phyloP scores from a whole-genome alignment of 2,888 invertebrate genomes.

The Lumbricus terrestris region DNA sequence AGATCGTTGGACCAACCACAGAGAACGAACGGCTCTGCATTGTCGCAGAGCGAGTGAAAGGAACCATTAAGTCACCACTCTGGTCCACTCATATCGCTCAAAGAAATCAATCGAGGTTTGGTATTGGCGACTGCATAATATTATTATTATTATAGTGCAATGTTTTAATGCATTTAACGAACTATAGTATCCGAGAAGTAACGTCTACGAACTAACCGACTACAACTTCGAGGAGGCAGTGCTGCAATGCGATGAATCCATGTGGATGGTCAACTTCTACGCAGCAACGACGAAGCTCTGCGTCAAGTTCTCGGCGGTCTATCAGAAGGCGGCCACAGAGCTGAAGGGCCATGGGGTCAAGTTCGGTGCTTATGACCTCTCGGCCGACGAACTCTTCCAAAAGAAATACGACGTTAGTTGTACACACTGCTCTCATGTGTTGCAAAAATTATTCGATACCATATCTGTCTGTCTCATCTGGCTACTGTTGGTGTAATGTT shows the following conservation, averaged over 20 bases:
- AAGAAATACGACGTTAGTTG: background rate
- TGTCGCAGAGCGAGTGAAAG: no score
- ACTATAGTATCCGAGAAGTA: background rate
- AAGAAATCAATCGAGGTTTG: no score
- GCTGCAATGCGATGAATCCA: background rate
- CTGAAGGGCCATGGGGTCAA: background rate
- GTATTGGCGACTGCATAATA: no score
- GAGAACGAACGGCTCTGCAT: no score
- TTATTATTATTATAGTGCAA: no score
- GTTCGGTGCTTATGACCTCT: background rate
- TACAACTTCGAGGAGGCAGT: background rate
- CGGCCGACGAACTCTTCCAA: background rate
- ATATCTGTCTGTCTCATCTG: no score
- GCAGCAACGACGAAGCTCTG: background rate
- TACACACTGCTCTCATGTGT: no score
- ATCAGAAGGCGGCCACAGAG: background rate
- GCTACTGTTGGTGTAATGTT: no score
- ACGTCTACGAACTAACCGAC: background rate
- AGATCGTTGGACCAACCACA: no score
- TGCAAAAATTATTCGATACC: no score
- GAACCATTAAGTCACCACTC: no score
- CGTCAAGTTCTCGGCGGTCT: background rate
- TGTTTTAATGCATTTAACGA: background rate
- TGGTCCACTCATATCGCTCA: no score
- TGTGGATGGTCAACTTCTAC: background rate